Evolutionary conservation across 2,888 invertebrate genomes (phyloP), one percentile per base, ranked within the genome.

Genomic region (Glomeris marginata): DNA sequence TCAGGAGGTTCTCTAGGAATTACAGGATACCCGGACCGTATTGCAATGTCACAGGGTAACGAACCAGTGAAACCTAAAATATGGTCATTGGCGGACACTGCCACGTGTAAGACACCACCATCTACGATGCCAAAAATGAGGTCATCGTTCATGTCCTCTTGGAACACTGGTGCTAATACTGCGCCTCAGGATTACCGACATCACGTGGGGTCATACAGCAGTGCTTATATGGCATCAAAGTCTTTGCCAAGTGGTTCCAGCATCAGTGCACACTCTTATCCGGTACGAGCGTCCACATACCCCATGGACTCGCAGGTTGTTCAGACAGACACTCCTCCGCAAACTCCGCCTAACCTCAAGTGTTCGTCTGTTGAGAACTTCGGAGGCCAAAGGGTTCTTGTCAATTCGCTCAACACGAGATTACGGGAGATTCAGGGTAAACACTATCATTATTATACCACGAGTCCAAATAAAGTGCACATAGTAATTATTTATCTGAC

Each of bases 341-440:
- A 90, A 71, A 91, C 90, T 58, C 90, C 90, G 58, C 90, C 90
- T 66, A 88, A 84, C 72, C 84, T 88, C 84, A 88, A 88, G 70
- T 50, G 54, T 2, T 49, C 53, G 3, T 49, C 49, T 6, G 42
- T 28, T 4, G 15, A 13, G 21, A 42, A 42, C 20, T 15, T n/a
- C 21, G 42, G 42, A 15, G 28, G 28, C 28, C 28, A 28, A 28
- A 28, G 28, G 28, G 28, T 28, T 28, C 28, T 28, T 28, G 28
- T 28, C 4, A 28, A 28, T 28, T 28, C 28, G 28, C 28, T 28
- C 28, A 28, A 28, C 28, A 28, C 28, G 28, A 28, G 28, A 28
- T 28, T 28, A 28, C 3, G 28, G 28, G 28, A 28, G 28, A 28
- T 28, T 28, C 28, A 28, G 28, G 28, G 28, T 28, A 28, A 28